Percentiles rank a stretch among this genome's conserved stretches.
Evolutionary conservation across 2,797 vertebrate genomes (phyloP).

Genomic region (Scolopax rusticola): DNA sequence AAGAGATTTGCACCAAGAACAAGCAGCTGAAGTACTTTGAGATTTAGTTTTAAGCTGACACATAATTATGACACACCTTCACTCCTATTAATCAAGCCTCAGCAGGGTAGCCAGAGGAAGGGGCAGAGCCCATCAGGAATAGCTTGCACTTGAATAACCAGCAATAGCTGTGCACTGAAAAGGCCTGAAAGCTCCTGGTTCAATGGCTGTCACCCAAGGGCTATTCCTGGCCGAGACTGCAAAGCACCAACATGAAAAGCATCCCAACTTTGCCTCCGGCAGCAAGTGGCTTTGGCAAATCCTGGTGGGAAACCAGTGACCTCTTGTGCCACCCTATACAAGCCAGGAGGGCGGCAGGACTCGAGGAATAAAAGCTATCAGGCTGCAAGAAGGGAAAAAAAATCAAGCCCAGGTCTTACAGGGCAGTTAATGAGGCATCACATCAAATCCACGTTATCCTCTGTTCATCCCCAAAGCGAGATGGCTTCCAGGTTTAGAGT

Average conservation of each 20-base stretch:
- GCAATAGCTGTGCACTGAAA: not conserved
- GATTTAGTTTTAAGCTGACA: not conserved
- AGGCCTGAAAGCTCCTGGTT: not conserved
- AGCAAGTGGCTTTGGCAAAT: slow-evolving; percentile 16
- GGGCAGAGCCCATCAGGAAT: not conserved
- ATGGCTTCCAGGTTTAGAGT: not conserved
- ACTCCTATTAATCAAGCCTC: not conserved
- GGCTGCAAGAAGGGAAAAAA: not conserved
- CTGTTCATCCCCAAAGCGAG: not conserved
- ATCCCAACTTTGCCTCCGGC: not conserved
- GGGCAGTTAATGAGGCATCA: not conserved
- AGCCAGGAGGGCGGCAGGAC: not conserved
- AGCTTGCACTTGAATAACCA: not conserved
- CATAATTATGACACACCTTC: not conserved
- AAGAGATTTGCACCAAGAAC: not conserved
- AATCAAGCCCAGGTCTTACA: not conserved
- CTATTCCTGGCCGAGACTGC: not conserved
- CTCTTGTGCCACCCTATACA: not conserved
- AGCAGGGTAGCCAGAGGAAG: not conserved
- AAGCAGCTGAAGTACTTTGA: not conserved
- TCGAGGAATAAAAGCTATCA: not conserved
- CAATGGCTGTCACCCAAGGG: not conserved
- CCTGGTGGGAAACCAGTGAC: slow-evolving; percentile 31
- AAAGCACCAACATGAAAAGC: slow-evolving; percentile 30
- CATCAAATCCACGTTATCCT: not conserved